Evolutionary conservation across 1,140 invertebrate species (phyloP), one percentile per base, ranked within the genome.

Genomic region (Tetramorium parvispinum): DNA sequence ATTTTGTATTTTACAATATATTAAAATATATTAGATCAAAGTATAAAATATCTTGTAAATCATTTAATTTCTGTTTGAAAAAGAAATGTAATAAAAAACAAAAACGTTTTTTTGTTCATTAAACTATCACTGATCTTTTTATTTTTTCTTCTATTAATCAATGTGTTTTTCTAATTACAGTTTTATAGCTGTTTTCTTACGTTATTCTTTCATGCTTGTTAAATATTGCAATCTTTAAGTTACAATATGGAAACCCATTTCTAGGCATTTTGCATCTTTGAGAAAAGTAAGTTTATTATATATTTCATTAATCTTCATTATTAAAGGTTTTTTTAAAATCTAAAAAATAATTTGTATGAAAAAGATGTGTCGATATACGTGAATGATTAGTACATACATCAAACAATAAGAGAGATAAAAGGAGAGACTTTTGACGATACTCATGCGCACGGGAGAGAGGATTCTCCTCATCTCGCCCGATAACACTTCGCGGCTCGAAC

Each of bases 401-500:
- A 0, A 16, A 70, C 6, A 32, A 1, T 32, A 16, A 71, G 46
- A 81, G 49, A 49, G 49, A 0, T 11, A 16, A 11, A 51, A 18
- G 5, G 49, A 18, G 49, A 51, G 16, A 51, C 3, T 40, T 55
- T 24, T 3, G 4, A 51, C 21, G 73, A 49, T 46, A 85, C 32
- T 76, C 87, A 82, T 86, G 68, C 87, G 87, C 85, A 65, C 51
- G 32, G 4, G 32, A 32, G 32, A 32, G 32, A 32, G 61, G 76
- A 57, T 75, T 0, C 27, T 10, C 18, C 43, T 77, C 3, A n/a
- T 63, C 57, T 78, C 57, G 24, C 43, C n/a, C 13, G 57, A 78
- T 46, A 59, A 55, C 57, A 43, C 2, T 18, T 16, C 43, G 81
- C 70, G 51, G 81, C 8, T 37, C 1, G 16, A n/a, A 65, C 18